phyloP scores from a whole-genome alignment of 92 coral and sea anemone genomes.

The Palythoa grandiflora region DNA sequence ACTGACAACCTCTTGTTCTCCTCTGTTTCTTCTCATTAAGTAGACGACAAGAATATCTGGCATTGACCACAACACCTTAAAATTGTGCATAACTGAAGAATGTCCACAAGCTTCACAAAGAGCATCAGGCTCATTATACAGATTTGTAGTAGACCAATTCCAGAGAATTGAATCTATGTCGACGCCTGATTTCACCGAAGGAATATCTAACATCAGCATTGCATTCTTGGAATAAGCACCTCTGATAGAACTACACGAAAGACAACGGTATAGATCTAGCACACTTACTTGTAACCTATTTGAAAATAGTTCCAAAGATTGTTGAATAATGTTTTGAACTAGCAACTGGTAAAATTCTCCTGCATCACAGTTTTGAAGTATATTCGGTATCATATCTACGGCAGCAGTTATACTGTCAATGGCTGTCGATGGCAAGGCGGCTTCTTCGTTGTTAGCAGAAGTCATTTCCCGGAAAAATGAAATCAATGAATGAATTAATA shows the following conservation, averaged over 20 bases:
- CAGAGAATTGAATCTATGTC: conserved; percentile 4
- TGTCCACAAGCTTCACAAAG: neutral
- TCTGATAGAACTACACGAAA: neutral
- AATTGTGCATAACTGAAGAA: conserved; percentile 1
- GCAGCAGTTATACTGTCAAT: neutral
- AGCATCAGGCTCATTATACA: neutral
- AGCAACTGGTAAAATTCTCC: conserved; percentile 6
- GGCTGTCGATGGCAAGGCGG: neutral
- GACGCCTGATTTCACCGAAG: neutral
- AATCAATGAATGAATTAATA: neutral
- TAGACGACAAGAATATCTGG: neutral
- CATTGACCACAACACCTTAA: neutral
- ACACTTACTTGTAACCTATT: neutral
- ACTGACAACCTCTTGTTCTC: neutral
- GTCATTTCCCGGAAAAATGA: neutral
- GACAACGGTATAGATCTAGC: conserved; percentile 6
- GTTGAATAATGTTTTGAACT: neutral
- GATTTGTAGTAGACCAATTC: neutral
- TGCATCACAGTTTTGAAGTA: neutral
- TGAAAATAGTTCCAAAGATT: neutral
- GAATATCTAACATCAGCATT: neutral
- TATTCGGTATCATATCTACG: neutral
- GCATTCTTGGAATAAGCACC: neutral
- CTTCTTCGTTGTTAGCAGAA: neutral
- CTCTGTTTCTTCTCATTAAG: neutral